Percentiles rank a stretch among this genome's conserved stretches.
Conservation (phyloP, 2,113 vertebrate genomes). For the Cacatua alba region DNA sequence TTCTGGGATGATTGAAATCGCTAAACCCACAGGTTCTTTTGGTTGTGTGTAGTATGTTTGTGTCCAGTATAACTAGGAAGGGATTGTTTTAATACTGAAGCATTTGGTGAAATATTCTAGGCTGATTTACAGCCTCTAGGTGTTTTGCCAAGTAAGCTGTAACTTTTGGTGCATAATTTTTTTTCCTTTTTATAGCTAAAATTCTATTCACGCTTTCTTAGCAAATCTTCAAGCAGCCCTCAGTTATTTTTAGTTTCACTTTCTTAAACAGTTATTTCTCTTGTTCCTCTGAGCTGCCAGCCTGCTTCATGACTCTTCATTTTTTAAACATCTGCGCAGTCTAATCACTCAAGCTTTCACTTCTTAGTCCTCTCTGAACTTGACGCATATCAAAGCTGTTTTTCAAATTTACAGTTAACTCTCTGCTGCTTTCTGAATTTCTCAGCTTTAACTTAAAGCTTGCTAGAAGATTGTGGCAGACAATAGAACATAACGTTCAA, state of each 20-base stretch:
- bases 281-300: conserved; percentile 62
- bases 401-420: conserved; percentile 54
- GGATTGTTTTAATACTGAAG: conserved; percentile 1
- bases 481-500: conserved; percentile 20
- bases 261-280: conserved; percentile 68
- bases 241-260: conserved; percentile 70
- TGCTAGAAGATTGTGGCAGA: conserved; percentile 28
- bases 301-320: conserved; percentile 66
- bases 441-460: conserved; percentile 42
- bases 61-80: background rate
- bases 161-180: conserved; percentile 44
- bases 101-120: conserved; percentile 21
- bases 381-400: conserved; percentile 58
- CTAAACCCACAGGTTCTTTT: background rate
- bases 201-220: conserved; percentile 57
- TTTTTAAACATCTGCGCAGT: conserved; percentile 71
- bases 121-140: conserved; percentile 28
- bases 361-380: conserved; percentile 61
- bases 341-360: conserved; percentile 64
- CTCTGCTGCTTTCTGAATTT: conserved; percentile 51
- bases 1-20: background rate
- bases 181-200: conserved; percentile 57
- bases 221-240: conserved; percentile 39
- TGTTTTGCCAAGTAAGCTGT: conserved; percentile 50
- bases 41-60: background rate